phyloP scores from a whole-genome alignment of 2,113 vertebrate species.

The Syngnathus floridae region DNA sequence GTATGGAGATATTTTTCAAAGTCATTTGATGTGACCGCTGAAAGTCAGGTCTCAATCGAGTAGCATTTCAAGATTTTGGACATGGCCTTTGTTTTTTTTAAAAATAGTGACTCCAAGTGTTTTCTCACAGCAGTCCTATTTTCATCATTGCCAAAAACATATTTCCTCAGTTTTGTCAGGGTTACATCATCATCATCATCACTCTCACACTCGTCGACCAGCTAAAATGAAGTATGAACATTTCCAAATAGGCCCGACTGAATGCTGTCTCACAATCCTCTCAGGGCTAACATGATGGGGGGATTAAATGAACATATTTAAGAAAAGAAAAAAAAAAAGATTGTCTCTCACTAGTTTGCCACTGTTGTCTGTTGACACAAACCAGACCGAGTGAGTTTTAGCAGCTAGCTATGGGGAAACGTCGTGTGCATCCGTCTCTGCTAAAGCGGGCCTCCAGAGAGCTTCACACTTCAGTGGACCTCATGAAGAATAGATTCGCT shows the following conservation, averaged over 20 bases:
- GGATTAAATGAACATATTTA: background rate
- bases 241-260: background rate
- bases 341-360: conserved; percentile 2
- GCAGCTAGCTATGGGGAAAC: conserved; percentile 33
- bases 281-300: background rate
- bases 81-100: background rate
- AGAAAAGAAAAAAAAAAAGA: background rate
- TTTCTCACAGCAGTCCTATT: background rate
- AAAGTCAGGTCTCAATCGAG: background rate
- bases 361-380: conserved; percentile 22
- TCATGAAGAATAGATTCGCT: conserved; percentile 62
- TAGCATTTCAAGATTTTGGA: background rate
- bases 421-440: conserved; percentile 29
- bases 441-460: conserved; percentile 42
- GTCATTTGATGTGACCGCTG: background rate
- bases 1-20: background rate
- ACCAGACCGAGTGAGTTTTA: conserved; percentile 30
- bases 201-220: background rate
- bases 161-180: background rate
- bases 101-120: background rate
- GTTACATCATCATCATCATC: no score
- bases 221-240: background rate
- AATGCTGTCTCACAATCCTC: background rate
- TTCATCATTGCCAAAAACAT: background rate
- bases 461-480: conserved; percentile 43